These are phyloP conservation scores for Phallusia fumigata DNA, from an alignment of 23 tunicate genomes.

Conservation along the genomic window DNA sequence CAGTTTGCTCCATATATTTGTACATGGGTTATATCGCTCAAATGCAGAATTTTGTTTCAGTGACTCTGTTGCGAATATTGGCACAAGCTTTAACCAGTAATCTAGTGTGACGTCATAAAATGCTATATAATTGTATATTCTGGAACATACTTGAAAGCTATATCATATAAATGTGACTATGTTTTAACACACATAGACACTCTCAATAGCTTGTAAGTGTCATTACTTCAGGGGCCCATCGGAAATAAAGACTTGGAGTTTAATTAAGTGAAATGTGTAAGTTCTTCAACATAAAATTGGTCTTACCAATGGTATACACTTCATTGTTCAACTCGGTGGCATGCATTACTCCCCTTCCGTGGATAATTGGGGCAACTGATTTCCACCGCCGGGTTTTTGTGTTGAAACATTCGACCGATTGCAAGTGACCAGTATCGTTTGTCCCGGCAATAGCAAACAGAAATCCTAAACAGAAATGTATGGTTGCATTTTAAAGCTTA, in stretches of 20 bases:
- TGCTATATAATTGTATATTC: no score
- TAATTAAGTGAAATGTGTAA: no score
- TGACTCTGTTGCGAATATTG: no score
- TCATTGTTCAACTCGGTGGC: slow-evolving; percentile 1
- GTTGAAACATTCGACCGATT: background rate
- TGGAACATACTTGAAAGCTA: no score
- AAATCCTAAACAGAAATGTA: background rate
- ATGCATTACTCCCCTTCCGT: background rate
- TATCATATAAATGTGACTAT: no score
- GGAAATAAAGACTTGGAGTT: no score
- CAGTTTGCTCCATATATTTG: background rate
- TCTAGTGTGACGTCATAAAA: background rate
- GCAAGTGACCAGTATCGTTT: background rate
- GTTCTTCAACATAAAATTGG: no score
- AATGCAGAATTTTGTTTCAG: background rate
- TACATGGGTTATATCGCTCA: background rate
- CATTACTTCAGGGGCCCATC: no score
- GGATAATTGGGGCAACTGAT: background rate
- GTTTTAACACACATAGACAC: no score
- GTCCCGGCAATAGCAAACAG: slow-evolving; percentile 6
- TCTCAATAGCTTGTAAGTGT: no score
- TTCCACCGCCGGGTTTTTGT: background rate
- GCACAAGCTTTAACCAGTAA: background rate
- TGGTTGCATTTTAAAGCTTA: background rate
- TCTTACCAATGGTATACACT: background rate